Conservation (phyloP, 2,888 invertebrate genomes). For the Epinotia ramella region DNA sequence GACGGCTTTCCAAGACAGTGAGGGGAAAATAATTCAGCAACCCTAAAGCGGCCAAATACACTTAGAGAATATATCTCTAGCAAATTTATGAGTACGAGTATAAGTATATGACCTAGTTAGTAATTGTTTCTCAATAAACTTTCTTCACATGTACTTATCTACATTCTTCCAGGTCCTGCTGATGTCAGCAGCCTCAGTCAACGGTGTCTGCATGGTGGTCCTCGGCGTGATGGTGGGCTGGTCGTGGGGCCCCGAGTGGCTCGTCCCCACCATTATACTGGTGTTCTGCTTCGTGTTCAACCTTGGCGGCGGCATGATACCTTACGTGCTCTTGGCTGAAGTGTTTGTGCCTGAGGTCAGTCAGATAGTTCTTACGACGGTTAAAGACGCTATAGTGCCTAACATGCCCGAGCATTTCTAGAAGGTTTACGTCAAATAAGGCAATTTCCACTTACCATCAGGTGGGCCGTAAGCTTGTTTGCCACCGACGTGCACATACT, state of each 20-base stretch:
- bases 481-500: too few species aligned
- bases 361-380: neutral
- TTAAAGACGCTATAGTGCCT: neutral
- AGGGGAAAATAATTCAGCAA: too few species aligned
- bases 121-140: too few species aligned
- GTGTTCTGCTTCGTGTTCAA: slow-evolving; percentile 56
- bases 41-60: too few species aligned
- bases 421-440: too few species aligned
- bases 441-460: too few species aligned
- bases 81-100: too few species aligned
- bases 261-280: slow-evolving; percentile 55
- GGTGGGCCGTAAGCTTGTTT: too few species aligned
- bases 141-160: too few species aligned
- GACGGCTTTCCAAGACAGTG: too few species aligned
- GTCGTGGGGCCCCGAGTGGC: slow-evolving; percentile 47
- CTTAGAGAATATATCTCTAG: too few species aligned
- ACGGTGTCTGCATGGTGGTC: slow-evolving; percentile 28
- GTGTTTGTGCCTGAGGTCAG: slow-evolving; percentile 39
- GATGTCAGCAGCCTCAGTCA: slow-evolving; percentile 27
- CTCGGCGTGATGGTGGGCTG: slow-evolving; percentile 38
- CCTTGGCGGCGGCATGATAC: slow-evolving; percentile 57
- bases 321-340: slow-evolving; percentile 41
- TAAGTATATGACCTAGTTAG: too few species aligned
- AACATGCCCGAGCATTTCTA: neutral
- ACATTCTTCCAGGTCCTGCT: slow-evolving; percentile 26